These are phyloP conservation scores for Thaumetopoea pityocampa DNA, from an alignment of 1,140 invertebrate species.

Conservation along the genomic window DNA sequence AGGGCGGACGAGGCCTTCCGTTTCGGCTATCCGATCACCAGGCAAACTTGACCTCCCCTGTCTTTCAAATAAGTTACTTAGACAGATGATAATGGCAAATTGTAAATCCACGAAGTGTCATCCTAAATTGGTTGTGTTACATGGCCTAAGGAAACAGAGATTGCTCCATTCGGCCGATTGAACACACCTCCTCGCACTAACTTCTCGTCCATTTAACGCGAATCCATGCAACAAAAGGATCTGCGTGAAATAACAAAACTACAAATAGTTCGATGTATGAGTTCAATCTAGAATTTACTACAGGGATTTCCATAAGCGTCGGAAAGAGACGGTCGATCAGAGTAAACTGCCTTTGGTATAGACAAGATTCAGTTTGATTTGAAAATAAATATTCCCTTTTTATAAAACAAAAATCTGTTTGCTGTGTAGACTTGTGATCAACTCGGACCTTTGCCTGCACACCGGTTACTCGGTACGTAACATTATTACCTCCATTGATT, in stretches of 20 bases:
- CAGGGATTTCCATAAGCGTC: too few species aligned
- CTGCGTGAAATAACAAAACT: constrained; percentile 72
- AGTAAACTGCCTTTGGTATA: too few species aligned
- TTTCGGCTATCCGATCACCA: constrained; percentile 35
- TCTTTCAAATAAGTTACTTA: constrained; percentile 17
- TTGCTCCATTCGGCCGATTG: constrained; percentile 68
- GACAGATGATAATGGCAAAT: constrained; percentile 21
- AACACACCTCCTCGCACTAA: constrained; percentile 62
- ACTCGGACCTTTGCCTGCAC: too few species aligned
- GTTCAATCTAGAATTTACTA: constrained; percentile 26
- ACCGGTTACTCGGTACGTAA: too few species aligned
- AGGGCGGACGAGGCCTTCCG: constrained; percentile 50
- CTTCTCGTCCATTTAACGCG: constrained; percentile 71
- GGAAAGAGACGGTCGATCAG: too few species aligned
- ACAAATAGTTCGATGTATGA: constrained; percentile 54
- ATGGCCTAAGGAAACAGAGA: constrained; percentile 67
- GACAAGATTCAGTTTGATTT: too few species aligned
- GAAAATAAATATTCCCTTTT: too few species aligned
- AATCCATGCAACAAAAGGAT: constrained; percentile 67
- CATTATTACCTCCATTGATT: too few species aligned
- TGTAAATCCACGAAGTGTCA: constrained; percentile 46
- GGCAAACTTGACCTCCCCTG: constrained; percentile 33
- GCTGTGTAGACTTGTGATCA: too few species aligned
- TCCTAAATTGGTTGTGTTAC: constrained; percentile 43
- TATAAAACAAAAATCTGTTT: too few species aligned